Conservation (phyloP, 2,797 vertebrate genomes). For the Cichlasoma orientale region DNA sequence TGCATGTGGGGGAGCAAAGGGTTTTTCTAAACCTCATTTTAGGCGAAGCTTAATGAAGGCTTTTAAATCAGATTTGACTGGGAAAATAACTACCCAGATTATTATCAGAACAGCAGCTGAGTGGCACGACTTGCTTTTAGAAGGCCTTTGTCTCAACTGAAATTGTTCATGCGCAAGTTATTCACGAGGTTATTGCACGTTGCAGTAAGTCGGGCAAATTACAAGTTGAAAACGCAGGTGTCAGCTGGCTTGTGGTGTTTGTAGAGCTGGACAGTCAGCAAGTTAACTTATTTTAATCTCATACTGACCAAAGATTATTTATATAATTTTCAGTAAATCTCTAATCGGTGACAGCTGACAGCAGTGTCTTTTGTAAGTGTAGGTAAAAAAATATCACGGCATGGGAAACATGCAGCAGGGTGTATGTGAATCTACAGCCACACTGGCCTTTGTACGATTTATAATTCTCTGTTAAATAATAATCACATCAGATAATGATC, state of each 20-base stretch:
- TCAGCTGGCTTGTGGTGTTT: background rate
- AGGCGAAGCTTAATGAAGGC: too few species aligned
- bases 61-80: background rate
- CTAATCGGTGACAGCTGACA: too few species aligned
- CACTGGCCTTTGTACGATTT: accelerated
- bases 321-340: background rate
- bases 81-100: background rate
- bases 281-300: background rate
- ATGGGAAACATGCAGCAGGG: background rate
- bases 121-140: background rate
- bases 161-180: background rate
- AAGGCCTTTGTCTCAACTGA: background rate
- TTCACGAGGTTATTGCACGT: background rate
- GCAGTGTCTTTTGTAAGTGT: too few species aligned
- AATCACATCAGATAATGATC: too few species aligned
- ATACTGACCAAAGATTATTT: background rate
- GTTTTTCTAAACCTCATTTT: background rate
- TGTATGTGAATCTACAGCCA: background rate
- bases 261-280: background rate
- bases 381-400: too few species aligned
- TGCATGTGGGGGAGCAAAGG: accelerated
- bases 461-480: background rate
- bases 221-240: background rate
- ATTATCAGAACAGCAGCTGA: background rate
- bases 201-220: background rate